These are phyloP conservation scores for Aegypius monachus DNA, from an alignment of 2,113 vertebrate species.

Conservation along the genomic window DNA sequence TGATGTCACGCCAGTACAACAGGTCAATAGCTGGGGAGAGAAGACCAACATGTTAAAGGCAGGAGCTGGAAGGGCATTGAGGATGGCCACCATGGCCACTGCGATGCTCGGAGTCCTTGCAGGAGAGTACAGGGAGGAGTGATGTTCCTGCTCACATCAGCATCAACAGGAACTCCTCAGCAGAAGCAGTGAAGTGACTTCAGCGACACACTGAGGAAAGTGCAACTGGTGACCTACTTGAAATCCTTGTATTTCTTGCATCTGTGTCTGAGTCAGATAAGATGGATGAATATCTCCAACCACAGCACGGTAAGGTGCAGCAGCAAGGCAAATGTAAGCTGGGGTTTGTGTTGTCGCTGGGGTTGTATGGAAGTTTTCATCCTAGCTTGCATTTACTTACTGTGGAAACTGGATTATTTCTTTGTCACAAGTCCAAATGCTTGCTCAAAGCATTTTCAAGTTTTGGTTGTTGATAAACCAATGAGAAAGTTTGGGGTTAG, in stretches of 20 bases:
- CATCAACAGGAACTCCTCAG: background rate
- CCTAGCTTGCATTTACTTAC: background rate
- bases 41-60: background rate
- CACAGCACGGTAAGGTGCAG: background rate
- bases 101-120: fast-evolving
- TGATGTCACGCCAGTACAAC: constrained; percentile 96
- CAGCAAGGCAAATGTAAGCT: background rate
- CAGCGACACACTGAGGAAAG: background rate
- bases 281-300: background rate
- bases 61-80: background rate
- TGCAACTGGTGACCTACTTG: background rate
- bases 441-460: background rate
- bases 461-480: background rate
- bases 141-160: background rate
- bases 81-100: fast-evolving
- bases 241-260: background rate
- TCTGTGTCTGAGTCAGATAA: background rate
- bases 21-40: constrained; percentile 87
- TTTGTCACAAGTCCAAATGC: background rate
- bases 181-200: background rate
- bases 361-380: background rate
- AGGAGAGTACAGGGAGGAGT: background rate
- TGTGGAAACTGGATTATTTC: background rate
- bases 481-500: background rate
- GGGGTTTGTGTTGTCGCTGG: background rate